phyloP scores from a whole-genome alignment of 2,113 vertebrate species.

The Cisticola juncidis region DNA sequence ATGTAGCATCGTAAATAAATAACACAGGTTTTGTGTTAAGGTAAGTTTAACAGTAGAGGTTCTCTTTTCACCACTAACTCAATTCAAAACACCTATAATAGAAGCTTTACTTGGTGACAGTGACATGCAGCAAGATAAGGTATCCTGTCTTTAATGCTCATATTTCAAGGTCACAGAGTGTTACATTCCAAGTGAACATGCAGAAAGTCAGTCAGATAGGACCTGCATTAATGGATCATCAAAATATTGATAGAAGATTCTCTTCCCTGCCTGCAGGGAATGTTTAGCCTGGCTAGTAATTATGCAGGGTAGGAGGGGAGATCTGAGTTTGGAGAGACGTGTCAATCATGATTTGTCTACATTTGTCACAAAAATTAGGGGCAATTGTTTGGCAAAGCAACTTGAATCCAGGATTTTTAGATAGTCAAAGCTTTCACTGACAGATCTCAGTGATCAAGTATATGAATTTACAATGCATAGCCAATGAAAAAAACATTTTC shows the following conservation, averaged over 20 bases:
- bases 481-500: not conserved
- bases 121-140: conserved; percentile 66
- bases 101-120: conserved; percentile 62
- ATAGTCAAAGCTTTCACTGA: not conserved
- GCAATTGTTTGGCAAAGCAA: not conserved
- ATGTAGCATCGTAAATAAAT: conserved; percentile 79
- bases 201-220: conserved; percentile 7
- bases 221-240: conserved; percentile 22
- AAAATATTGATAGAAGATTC: conserved; percentile 22
- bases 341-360: not conserved
- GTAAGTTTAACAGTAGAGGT: conserved; percentile 57
- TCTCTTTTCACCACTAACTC: conserved; percentile 51
- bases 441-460: not conserved
- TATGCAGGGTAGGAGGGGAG: not conserved
- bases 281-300: not conserved
- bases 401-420: not conserved
- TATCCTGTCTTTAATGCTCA: conserved; percentile 52
- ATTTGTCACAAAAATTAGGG: not conserved
- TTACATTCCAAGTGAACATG: conserved; percentile 42
- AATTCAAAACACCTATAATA: conserved; percentile 64
- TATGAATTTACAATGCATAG: not conserved
- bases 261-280: not conserved
- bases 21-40: conserved; percentile 59
- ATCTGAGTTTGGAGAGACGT: not conserved
- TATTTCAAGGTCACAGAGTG: conserved; percentile 72